These are phyloP conservation scores for Chelidonichthys spinosus DNA, from an alignment of 2,797 vertebrate genomes.

Conservation along the genomic window DNA sequence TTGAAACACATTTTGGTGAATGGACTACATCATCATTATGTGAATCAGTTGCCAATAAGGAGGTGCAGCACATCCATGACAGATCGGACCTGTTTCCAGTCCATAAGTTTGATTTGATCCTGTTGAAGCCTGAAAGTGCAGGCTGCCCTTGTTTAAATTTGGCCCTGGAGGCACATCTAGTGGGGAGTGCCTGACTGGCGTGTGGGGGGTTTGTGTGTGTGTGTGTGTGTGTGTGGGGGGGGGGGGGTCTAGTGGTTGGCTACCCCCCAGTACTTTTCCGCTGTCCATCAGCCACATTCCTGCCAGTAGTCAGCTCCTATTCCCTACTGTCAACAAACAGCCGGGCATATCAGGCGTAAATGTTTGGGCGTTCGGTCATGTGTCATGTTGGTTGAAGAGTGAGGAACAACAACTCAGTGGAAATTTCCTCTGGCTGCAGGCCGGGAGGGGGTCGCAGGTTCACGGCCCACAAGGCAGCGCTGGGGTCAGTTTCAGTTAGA, in stretches of 20 bases:
- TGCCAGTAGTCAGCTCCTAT: constrained; percentile 50
- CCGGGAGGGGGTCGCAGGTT: constrained; percentile 19
- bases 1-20: not conserved
- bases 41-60: not conserved
- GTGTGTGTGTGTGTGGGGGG: not conserved
- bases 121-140: constrained; percentile 7
- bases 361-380: constrained; percentile 40
- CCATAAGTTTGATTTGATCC: not conserved
- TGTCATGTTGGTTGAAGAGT: constrained; percentile 22
- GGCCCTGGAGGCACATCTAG: constrained; percentile 24
- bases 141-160: constrained; percentile 1
- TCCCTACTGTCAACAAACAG: constrained; percentile 60
- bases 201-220: not conserved
- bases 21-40: not conserved
- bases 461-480: not conserved
- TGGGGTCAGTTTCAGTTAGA: not conserved
- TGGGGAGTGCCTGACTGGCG: constrained; percentile 11
- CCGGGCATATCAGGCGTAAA: constrained; percentile 29
- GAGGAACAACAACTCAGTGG: constrained; percentile 66
- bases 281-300: constrained; percentile 60
- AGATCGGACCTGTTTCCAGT: not conserved
- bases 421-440: constrained; percentile 62
- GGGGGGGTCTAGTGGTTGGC: not conserved
- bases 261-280: constrained; percentile 71
- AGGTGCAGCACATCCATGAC: not conserved